These are phyloP conservation scores for Sminthurinus aureus DNA, from an alignment of 2,888 invertebrate genomes.

Conservation along the genomic window DNA sequence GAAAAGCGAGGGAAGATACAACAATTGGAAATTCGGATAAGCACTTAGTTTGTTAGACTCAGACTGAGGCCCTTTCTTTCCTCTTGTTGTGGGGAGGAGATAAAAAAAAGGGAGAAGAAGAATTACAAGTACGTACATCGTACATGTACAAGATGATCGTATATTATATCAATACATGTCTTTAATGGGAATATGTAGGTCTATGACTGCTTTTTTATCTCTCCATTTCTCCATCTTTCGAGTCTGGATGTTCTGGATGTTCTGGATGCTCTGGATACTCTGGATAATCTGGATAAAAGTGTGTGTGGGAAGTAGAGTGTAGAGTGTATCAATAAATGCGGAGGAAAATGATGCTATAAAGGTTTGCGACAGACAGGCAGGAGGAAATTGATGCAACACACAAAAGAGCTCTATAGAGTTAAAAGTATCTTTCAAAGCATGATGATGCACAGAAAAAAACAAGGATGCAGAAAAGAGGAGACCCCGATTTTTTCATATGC, in stretches of 20 bases:
- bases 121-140: no score
- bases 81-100: no score
- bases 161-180: no score
- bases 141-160: no score
- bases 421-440: neutral
- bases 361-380: conserved; percentile 28
- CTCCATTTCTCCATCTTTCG: neutral
- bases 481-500: no score
- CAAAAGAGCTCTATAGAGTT: neutral
- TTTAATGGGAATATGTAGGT: no score
- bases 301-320: conserved; percentile 19
- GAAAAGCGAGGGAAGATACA: no score
- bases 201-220: neutral
- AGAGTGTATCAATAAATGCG: conserved; percentile 27
- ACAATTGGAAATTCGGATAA: no score
- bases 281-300: neutral
- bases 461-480: neutral
- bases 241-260: neutral
- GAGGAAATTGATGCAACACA: conserved; percentile 31
- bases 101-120: no score
- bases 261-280: neutral
- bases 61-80: no score
- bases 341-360: conserved; percentile 29
- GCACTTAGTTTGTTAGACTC: no score
- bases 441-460: neutral